Percentiles rank a stretch among this genome's conserved stretches.
Evolutionary conservation across 2,113 vertebrate species (phyloP).

Genomic region (Girardinichthys multiradiatus): DNA sequence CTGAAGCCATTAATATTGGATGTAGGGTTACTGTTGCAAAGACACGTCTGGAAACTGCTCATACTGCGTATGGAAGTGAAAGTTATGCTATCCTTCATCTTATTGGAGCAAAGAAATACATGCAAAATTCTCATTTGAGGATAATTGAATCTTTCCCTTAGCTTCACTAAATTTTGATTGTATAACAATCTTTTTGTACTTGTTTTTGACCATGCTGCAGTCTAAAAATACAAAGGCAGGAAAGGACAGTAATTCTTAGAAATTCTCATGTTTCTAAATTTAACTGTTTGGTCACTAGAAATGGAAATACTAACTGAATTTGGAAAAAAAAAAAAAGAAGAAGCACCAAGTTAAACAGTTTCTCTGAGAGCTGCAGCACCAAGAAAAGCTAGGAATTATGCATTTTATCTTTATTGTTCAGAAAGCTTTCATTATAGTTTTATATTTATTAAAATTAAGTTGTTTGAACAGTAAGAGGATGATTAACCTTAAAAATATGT

Average conservation of each 20-base stretch:
- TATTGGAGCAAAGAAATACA: constrained; percentile 56
- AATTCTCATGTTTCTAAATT: background rate
- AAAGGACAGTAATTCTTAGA: background rate
- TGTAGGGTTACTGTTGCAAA: constrained; percentile 62
- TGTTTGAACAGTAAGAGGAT: no score
- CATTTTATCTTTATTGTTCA: background rate
- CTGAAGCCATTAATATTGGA: constrained; percentile 69
- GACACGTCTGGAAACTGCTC: constrained; percentile 53
- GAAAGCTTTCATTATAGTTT: background rate
- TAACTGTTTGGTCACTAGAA: background rate
- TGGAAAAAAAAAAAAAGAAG: background rate
- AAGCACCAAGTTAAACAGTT: background rate
- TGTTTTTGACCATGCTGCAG: no score
- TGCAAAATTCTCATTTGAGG: constrained; percentile 47
- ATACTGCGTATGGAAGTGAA: constrained; percentile 65
- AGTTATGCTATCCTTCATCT: constrained; percentile 7
- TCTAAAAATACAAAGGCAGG: no score
- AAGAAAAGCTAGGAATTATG: background rate
- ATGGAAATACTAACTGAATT: background rate
- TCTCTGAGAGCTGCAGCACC: background rate
- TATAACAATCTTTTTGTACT: background rate
- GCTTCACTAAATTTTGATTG: constrained; percentile 16
- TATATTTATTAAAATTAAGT: background rate
- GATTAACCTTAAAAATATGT: background rate
- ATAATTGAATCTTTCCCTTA: constrained; percentile 5